A percentile compares a stretch with the other conserved stretches of the same genome.
These are phyloP conservation scores for Nasonia giraulti DNA, from an alignment of 1,140 invertebrate genomes.

Conservation along the genomic window DNA sequence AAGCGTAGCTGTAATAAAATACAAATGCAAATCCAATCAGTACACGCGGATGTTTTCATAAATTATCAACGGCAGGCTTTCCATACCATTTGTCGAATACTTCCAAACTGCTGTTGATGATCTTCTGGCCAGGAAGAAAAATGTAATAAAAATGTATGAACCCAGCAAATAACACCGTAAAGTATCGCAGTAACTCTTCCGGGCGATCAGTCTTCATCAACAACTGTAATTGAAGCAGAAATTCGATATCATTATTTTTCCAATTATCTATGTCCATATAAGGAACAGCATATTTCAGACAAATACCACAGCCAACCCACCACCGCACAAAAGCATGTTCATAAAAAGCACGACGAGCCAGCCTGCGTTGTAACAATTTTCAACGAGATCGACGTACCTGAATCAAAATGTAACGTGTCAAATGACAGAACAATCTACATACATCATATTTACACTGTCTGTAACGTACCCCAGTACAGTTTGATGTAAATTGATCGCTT, in stretches of 20 bases:
- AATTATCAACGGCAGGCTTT: neutral
- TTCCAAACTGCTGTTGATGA: slow-evolving; percentile 17
- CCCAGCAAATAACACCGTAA: neutral
- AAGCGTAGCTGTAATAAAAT: slow-evolving; percentile 14
- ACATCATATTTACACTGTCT: too few relatives aligned
- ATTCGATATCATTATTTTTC: neutral
- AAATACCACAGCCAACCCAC: slow-evolving; percentile 8
- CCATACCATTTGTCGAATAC: slow-evolving; percentile 26
- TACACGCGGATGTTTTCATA: neutral
- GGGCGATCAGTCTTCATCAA: neutral
- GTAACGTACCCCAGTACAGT: neutral
- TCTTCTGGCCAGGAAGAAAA: slow-evolving; percentile 31
- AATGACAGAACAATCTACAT: neutral
- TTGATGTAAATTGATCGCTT: slow-evolving; percentile 6
- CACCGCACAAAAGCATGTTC: slow-evolving; percentile 21
- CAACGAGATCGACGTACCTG: slow-evolving; percentile 11
- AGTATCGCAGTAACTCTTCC: slow-evolving; percentile 7
- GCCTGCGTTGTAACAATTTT: slow-evolving; percentile 5
- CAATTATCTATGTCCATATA: neutral
- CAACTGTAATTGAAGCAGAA: neutral
- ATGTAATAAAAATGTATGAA: slow-evolving; percentile 37
- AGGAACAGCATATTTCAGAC: neutral
- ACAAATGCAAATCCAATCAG: neutral
- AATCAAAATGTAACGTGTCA: neutral
- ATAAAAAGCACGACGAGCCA: slow-evolving; percentile 3